A percentile compares a stretch with the other conserved stretches of the same genome.
Evolutionary conservation across 2,888 invertebrate genomes (phyloP).

Genomic region (Ormyrus nitidulus): DNA sequence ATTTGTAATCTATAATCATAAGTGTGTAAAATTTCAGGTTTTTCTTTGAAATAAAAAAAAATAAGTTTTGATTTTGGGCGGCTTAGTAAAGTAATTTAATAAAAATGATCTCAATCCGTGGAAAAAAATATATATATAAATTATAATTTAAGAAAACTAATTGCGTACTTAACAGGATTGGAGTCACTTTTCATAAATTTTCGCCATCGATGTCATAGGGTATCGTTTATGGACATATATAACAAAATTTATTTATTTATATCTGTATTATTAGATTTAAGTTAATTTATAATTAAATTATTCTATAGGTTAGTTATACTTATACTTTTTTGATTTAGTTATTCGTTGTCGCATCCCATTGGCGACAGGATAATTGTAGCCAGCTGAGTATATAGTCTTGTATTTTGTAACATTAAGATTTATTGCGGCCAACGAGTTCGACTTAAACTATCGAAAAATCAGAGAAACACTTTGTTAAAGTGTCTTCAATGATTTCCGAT

Average conservation of each 20-base stretch:
- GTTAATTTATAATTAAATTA: background rate
- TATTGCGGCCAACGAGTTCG: too few species aligned
- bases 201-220: background rate
- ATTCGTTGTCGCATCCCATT: too few species aligned
- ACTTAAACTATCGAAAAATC: too few species aligned
- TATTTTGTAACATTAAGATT: too few species aligned
- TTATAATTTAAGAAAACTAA: background rate
- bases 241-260: background rate
- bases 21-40: too few species aligned
- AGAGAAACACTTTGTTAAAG: too few species aligned
- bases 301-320: too few species aligned
- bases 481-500: too few species aligned
- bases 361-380: too few species aligned
- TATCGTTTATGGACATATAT: slow-evolving; percentile 18
- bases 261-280: slow-evolving; percentile 12
- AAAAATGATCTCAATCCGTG: slow-evolving; percentile 54
- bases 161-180: slow-evolving; percentile 36
- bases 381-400: too few species aligned
- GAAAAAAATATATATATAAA: slow-evolving; percentile 3
- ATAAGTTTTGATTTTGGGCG: slow-evolving; percentile 31
- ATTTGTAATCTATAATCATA: background rate
- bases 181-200: slow-evolving; percentile 35
- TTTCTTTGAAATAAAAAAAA: background rate
- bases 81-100: slow-evolving; percentile 50
- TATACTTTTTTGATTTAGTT: too few species aligned